Conservation (phyloP, 2,888 invertebrate genomes). For the Ectemnius lituratus region DNA sequence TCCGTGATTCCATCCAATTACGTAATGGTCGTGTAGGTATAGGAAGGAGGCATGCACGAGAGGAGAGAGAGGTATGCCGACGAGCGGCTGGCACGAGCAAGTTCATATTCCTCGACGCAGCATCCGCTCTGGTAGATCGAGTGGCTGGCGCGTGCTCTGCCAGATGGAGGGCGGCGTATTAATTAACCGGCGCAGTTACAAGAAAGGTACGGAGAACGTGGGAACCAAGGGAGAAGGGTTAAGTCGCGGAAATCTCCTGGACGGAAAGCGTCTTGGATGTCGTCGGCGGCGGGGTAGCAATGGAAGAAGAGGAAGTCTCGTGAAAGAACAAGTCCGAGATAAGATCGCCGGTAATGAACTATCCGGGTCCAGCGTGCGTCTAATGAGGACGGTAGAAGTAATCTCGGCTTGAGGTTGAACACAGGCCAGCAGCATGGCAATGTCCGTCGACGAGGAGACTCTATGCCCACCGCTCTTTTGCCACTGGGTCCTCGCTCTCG, state of each 20-base stretch:
- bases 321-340: conserved; percentile 68
- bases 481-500: conserved; percentile 28
- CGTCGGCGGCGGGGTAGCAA: too few species aligned
- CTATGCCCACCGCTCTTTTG: conserved; percentile 12
- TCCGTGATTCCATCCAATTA: conserved; percentile 34
- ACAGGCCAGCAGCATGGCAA: conserved; percentile 15
- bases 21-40: conserved; percentile 24
- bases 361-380: conserved; percentile 63
- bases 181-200: conserved; percentile 40
- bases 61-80: conserved; percentile 4
- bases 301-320: conserved; percentile 25
- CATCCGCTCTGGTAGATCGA: conserved; percentile 20
- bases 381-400: conserved; percentile 69
- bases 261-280: conserved; percentile 4
- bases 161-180: conserved; percentile 37
- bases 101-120: neutral
- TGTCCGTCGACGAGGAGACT: conserved; percentile 7
- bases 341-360: conserved; percentile 74
- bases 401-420: conserved; percentile 56
- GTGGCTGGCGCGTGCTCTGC: conserved; percentile 35
- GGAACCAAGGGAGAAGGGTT: conserved; percentile 13
- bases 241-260: neutral
- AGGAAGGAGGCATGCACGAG: neutral
- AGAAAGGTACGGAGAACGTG: conserved; percentile 6
- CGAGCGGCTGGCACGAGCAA: conserved; percentile 6